Percentiles rank a stretch among this genome's conserved stretches.
Conservation (phyloP, 2,888 invertebrate species). For the Drosophila falleni region DNA sequence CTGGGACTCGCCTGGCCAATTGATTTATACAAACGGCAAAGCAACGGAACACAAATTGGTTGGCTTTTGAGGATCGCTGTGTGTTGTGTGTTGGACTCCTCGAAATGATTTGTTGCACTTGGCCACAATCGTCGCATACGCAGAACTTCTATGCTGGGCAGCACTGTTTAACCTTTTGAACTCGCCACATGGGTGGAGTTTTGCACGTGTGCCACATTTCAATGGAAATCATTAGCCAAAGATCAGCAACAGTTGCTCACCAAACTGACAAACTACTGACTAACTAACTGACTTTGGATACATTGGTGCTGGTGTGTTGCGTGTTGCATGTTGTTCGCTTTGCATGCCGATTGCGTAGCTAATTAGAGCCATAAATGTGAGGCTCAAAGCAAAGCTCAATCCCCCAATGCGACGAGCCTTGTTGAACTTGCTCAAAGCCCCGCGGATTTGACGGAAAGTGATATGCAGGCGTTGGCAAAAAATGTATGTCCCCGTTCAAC, state of each 20-base stretch:
- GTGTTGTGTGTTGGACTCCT: conserved; percentile 35
- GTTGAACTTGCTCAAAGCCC: conserved; percentile 63
- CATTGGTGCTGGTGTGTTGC: not conserved
- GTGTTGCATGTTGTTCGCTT: conserved; percentile 50
- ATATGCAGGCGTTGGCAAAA: conserved; percentile 80
- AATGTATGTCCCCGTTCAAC: conserved; percentile 43
- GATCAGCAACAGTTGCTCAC: conserved; percentile 47
- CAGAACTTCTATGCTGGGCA: conserved; percentile 60
- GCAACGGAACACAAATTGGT: conserved; percentile 82
- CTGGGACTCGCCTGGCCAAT: conserved; percentile 57
- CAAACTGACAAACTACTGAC: not conserved
- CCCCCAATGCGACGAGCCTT: conserved; percentile 50
- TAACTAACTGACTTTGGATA: not conserved
- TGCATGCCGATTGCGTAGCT: conserved; percentile 84
- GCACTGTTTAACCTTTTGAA: conserved; percentile 81
- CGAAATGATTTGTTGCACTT: conserved; percentile 75
- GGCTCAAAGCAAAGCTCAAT: conserved; percentile 47
- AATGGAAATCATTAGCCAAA: conserved; percentile 66
- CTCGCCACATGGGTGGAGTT: conserved; percentile 61
- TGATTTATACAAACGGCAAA: conserved; percentile 81
- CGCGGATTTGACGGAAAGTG: conserved; percentile 76
- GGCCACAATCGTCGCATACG: conserved; percentile 75
- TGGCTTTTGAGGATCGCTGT: conserved; percentile 49
- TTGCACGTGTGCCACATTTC: conserved; percentile 57
- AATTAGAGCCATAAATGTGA: conserved; percentile 82